Evolutionary conservation across 2,113 vertebrate species (phyloP), one percentile per base, ranked within the genome.

Genomic region (Phyllostomus discolor): DNA sequence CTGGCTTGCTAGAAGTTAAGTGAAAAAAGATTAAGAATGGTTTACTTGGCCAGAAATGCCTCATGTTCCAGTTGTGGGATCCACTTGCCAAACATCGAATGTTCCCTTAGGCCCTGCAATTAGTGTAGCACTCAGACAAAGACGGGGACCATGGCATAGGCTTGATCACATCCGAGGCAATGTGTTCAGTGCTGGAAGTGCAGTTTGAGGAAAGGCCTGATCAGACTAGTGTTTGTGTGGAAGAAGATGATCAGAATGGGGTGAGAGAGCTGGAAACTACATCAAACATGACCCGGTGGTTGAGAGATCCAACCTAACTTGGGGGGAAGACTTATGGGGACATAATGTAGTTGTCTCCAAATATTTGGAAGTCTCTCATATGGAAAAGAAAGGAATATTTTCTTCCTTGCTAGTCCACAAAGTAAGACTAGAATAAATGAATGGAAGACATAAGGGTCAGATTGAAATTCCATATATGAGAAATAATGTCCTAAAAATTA

Each of bases 21-120:
- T 26, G n/a, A 94, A 62, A 93, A 85, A 80, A 50, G 38, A 90
- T 90, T 92, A 92, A 73, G 84, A 92, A 88, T 92, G 38, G 85
- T 84, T 96, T 88, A 93, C 78, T 89, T 96, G 83, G 54, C 41
- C 70, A 91, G 69, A 95, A 93, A 91, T n/a, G 38, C n/a, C 93
- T 80, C 69, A 66, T 89, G 57, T 28, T 83, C 35, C n/a, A 54
- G 57, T 59, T 92, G 46, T 41, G 20, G 24, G 72, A 62, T 62
- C 26, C 12, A 26, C 59, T 82, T 89, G 46, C 70, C 79, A 95
- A 82, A 89, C 33, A 75, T 38, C 12, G 17, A 69, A 28, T 89
- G 41, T 85, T 62, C 86, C 41, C 46, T 79, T 52, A 31, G 35
- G 79, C 31, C 15, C 28, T 73, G n/a, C 5, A 73, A 20, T 73